Conservation (phyloP, 2,113 vertebrate species). For the Ophiodon elongatus region DNA sequence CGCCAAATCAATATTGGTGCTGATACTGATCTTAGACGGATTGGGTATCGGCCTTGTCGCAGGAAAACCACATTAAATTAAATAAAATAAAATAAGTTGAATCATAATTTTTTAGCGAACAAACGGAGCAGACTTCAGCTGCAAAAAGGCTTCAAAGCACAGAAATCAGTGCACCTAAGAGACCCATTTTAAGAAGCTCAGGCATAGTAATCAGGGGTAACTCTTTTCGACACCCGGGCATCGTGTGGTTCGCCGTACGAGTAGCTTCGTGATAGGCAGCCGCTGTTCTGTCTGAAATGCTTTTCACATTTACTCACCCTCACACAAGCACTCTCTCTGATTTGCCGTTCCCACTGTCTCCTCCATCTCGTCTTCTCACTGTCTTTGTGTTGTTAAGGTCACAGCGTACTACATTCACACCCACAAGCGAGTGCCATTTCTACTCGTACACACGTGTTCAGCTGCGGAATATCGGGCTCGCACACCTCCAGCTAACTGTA, state of each 20-base stretch:
- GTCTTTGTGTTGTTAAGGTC: conserved; percentile 28
- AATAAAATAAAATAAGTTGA: no score
- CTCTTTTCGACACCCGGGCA: conserved; percentile 15
- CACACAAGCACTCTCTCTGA: conserved; percentile 17
- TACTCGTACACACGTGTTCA: not conserved
- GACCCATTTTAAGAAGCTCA: not conserved
- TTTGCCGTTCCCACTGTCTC: conserved; percentile 21
- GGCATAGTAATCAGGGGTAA: conserved; percentile 27
- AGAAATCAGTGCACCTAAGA: not conserved
- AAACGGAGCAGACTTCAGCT: not conserved
- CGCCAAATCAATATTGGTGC: not conserved
- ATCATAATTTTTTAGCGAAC: not conserved
- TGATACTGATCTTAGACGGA: not conserved
- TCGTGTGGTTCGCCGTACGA: conserved; percentile 35
- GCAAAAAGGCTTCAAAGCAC: not conserved
- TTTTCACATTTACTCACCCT: conserved; percentile 33
- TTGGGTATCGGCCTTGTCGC: no score
- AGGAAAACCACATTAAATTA: not conserved
- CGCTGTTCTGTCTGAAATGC: conserved; percentile 32
- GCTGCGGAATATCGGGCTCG: conserved; percentile 4
- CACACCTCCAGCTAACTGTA: conserved; percentile 21
- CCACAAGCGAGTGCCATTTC: conserved; percentile 1
- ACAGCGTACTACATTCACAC: conserved; percentile 13
- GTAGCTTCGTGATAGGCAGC: conserved; percentile 37
- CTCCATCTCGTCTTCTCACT: not conserved